Percentiles rank a stretch among this genome's conserved stretches.
Conservation (phyloP, 1,140 invertebrate genomes). For the Aporrectodea caliginosa region DNA sequence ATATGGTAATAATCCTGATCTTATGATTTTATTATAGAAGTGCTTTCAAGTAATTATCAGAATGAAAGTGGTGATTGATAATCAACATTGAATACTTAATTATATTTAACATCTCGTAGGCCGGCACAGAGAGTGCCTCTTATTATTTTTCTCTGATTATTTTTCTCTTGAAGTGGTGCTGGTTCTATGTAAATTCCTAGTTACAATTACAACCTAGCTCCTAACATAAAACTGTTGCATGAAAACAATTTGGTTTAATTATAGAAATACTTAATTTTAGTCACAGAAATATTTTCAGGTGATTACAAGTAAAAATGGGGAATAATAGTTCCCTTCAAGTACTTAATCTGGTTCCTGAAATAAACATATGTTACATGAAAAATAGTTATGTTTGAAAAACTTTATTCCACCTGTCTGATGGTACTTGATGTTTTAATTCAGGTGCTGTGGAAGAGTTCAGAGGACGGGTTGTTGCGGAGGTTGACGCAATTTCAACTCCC, state of each 20-base stretch:
- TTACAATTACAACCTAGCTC: too few species aligned
- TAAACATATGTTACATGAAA: background rate
- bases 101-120: too few species aligned
- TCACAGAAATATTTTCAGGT: background rate
- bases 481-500: background rate
- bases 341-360: background rate
- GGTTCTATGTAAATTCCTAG: background rate
- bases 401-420: too few species aligned
- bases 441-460: background rate
- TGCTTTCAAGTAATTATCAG: background rate
- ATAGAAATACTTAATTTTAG: too few species aligned
- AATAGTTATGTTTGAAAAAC: too few species aligned
- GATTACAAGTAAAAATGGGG: background rate
- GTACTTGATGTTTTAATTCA: background rate
- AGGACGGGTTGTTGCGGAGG: background rate
- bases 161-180: background rate
- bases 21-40: background rate
- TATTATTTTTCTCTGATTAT: background rate
- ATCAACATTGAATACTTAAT: background rate
- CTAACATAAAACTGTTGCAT: too few species aligned
- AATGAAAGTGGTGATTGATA: background rate
- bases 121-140: background rate
- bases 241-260: too few species aligned
- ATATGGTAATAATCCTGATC: too few species aligned
- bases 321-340: background rate